These are phyloP conservation scores for Formica aserva DNA, from an alignment of 2,888 invertebrate genomes.

Conservation along the genomic window DNA sequence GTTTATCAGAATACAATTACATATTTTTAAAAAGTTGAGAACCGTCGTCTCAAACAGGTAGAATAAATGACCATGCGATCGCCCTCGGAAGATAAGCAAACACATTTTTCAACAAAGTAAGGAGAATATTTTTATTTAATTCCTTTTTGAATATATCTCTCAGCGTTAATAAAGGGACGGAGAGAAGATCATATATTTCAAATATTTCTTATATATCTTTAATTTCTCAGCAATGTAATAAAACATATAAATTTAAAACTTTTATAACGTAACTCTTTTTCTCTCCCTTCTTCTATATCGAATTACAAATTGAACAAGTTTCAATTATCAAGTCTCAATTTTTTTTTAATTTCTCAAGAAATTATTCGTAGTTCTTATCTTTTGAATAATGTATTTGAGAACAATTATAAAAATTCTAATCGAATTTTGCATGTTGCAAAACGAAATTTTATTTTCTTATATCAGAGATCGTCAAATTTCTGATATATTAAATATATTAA, in stretches of 20 bases:
- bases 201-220: neutral
- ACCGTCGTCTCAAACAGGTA: conserved; percentile 43
- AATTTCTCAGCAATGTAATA: conserved; percentile 22
- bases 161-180: conserved; percentile 26
- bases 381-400: neutral
- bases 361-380: neutral
- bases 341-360: neutral
- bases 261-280: neutral
- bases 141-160: conserved; percentile 37
- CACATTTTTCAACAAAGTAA: conserved; percentile 50
- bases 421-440: neutral
- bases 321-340: neutral
- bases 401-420: neutral
- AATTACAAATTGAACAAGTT: conserved; percentile 11
- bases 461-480: neutral
- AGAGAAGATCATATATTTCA: neutral
- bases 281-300: neutral
- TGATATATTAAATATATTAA: neutral
- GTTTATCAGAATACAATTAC: neutral
- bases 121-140: conserved; percentile 32
- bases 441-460: neutral
- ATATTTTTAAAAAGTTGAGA: conserved; percentile 46
- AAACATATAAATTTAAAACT: neutral
- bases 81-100: conserved; percentile 44
- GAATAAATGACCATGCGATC: conserved; percentile 46